Evolutionary conservation across 2,797 vertebrate genomes (phyloP).

Genomic region (Hydrocynus forskahlii): DNA sequence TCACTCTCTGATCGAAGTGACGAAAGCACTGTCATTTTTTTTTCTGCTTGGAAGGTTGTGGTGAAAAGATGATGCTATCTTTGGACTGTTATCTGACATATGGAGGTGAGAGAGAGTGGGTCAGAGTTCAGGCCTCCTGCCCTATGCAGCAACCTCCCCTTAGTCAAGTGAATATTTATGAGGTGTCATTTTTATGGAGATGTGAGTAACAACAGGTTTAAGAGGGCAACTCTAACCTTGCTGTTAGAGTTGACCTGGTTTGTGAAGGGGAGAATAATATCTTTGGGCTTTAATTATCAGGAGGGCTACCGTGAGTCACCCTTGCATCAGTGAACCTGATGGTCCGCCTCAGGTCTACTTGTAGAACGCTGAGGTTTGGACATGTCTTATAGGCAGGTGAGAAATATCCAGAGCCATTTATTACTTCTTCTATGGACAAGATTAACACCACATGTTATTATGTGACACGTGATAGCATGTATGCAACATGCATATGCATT

Average conservation of each 20-base stretch:
- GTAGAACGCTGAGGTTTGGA: not conserved
- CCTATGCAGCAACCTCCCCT: constrained; percentile 19
- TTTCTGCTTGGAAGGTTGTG: not conserved
- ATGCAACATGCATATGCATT: not conserved
- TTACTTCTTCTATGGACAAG: not conserved
- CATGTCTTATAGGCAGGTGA: not conserved
- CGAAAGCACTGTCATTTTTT: not conserved
- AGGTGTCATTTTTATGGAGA: constrained; percentile 82
- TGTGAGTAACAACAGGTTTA: constrained; percentile 81
- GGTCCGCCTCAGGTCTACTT: not conserved
- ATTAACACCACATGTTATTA: not conserved
- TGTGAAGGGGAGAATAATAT: constrained; percentile 58
- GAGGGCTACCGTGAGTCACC: constrained; percentile 68
- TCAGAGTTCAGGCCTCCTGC: constrained; percentile 66
- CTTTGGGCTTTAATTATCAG: constrained; percentile 76
- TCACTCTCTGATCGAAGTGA: not conserved
- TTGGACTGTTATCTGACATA: constrained; percentile 23
- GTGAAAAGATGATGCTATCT: not conserved
- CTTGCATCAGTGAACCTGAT: constrained; percentile 34
- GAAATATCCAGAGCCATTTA: not conserved
- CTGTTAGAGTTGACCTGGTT: constrained; percentile 66
- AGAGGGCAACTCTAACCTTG: constrained; percentile 76
- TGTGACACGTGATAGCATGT: not conserved
- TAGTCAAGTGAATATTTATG: constrained; percentile 69
- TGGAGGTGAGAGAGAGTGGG: constrained; percentile 72